Base-by-base conservation (phyloP, 2,113 vertebrate species). In the Catharus minimus region DNA sequence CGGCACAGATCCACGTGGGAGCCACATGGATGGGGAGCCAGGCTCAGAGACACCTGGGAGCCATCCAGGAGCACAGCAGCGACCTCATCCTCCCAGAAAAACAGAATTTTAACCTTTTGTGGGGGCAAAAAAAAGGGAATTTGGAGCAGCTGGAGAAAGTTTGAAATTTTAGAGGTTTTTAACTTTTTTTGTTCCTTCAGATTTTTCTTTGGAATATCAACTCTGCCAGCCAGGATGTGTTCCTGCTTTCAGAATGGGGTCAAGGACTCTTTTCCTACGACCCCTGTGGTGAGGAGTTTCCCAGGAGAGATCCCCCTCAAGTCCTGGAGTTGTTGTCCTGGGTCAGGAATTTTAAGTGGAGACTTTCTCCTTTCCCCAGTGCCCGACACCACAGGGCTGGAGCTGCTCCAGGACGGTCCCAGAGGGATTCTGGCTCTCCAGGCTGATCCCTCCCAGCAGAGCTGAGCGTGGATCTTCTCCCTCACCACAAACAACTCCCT, bases 351-450 rank as follows among this genome's bases (percentile, higher is more conserved):
- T 92, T 83, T 57, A 68, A 88, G 62, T 2, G 7, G 43, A 23
- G 49, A 46, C 20, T 26, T 57, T 81, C 68, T 92, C 64, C 60
- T 73, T 57, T 58, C 55, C 64, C 86, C 80, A 90, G 73, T 58
- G 61, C 53, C 36, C 65, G 5, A 17, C 43, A 38, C 3, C 21
- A 1, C 33, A 3, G 11, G 32, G 52, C 50, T 52, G 23, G 43
- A 62, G n/a, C 0, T 10, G 57, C 11, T 64, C 38, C 43, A 64
- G 39, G 68, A 12, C 7, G 26, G 13, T 79, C 72, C 58, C n/a
- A 41, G 49, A 13, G 26, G 62, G 58, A 60, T 22, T 19, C 10
- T 9, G 57, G 2, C 33, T 53, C 61, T 62, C 21, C 28, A 11
- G 36, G 57, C 8, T 41, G 49, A 32, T 44, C 61, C 65, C 58